Evolutionary conservation across 53 echinoderm and acorn worm species (phyloP).

Genomic region (Apostichopus leukothele): DNA sequence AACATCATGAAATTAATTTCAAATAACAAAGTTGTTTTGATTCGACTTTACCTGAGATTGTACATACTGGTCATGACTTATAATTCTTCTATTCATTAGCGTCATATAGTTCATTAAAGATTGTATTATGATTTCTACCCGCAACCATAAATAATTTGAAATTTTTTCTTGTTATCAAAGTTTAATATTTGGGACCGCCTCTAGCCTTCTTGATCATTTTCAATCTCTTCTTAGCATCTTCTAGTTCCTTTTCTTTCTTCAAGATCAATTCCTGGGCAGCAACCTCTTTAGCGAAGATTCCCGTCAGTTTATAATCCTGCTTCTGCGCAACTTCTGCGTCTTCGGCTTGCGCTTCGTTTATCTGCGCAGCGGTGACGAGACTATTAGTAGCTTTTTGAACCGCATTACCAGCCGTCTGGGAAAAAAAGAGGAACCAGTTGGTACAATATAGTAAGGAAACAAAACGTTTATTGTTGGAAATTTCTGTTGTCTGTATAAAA

Average conservation of each 20-base stretch:
- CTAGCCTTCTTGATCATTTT: conserved; percentile 80
- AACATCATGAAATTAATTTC: too few relatives aligned
- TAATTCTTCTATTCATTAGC: too few relatives aligned
- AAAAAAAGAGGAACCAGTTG: background rate
- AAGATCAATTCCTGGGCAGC: conserved; percentile 89
- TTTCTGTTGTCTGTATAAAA: too few relatives aligned
- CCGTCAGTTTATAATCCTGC: conserved; percentile 65
- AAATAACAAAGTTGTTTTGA: too few relatives aligned
- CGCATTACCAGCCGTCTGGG: conserved; percentile 84
- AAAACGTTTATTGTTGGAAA: too few relatives aligned
- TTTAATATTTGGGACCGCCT: conserved; percentile 46
- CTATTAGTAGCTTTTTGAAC: conserved; percentile 92
- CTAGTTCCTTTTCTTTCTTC: conserved; percentile 89
- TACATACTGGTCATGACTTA: too few relatives aligned
- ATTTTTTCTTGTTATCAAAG: background rate
- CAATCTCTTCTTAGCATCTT: conserved; percentile 76
- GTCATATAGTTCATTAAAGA: too few relatives aligned
- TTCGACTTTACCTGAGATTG: too few relatives aligned
- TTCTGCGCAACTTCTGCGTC: conserved; percentile 64
- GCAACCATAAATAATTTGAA: too few relatives aligned
- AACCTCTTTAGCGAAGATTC: conserved; percentile 92
- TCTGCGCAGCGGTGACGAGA: conserved; percentile 82
- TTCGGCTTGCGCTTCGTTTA: conserved; percentile 57
- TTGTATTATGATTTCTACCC: too few relatives aligned
- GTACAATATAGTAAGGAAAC: too few relatives aligned